Conservation (phyloP, 2,888 invertebrate species). For the Eupeodes luniger region DNA sequence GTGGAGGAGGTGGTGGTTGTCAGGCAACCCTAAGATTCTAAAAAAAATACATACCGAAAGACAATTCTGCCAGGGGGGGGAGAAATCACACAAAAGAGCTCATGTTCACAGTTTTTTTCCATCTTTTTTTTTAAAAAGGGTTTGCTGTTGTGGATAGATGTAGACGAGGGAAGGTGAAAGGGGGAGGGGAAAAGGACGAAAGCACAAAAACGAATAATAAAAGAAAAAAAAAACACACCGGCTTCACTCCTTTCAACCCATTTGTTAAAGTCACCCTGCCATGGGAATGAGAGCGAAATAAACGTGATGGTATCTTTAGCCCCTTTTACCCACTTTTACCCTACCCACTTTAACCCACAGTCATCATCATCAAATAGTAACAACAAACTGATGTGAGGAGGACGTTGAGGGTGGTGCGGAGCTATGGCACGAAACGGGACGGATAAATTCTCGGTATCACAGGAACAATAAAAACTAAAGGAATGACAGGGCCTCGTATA, state of each 20-base stretch:
- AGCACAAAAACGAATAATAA: conserved; percentile 11
- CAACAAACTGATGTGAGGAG: conserved; percentile 10
- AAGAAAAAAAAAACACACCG: conserved; percentile 25
- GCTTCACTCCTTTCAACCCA: conserved; percentile 68
- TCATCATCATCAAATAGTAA: conserved; percentile 52
- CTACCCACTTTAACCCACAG: not conserved
- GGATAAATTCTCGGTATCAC: conserved; percentile 73
- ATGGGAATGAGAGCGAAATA: conserved; percentile 49
- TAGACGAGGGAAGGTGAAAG: not conserved
- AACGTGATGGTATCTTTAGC: conserved; percentile 60
- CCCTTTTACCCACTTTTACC: conserved; percentile 23
- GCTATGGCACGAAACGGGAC: conserved; percentile 39
- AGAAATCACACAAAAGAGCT: conserved; percentile 74
- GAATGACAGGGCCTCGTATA: conserved; percentile 53
- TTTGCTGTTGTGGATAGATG: conserved; percentile 4
- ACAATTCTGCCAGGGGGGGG: conserved; percentile 62
- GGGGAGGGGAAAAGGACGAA: conserved; percentile 11
- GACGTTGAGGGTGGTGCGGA: not conserved
- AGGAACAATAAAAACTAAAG: conserved; percentile 72
- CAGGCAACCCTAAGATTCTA: conserved; percentile 57
- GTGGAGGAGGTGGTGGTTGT: conserved; percentile 39
- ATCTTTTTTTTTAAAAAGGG: conserved; percentile 32
- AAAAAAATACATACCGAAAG: conserved; percentile 50
- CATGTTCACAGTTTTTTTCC: conserved; percentile 64
- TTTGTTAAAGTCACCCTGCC: conserved; percentile 72